These are phyloP conservation scores for Tolmerus cingulatus DNA, from an alignment of 2,888 invertebrate genomes.

Conservation along the genomic window DNA sequence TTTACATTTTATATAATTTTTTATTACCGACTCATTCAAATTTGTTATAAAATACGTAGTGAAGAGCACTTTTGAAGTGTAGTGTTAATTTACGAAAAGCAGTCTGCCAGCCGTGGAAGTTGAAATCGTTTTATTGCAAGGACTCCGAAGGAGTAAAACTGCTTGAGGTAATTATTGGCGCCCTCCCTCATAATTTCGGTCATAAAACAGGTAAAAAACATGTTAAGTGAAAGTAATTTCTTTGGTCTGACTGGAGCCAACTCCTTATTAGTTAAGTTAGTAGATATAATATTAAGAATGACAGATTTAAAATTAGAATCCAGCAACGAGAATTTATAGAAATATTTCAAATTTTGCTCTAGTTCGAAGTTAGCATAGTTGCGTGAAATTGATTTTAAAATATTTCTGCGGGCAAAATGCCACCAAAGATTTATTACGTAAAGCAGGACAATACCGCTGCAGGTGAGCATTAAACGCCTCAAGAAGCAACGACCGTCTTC, in stretches of 20 bases:
- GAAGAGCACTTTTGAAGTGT: background rate
- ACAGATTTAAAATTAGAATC: background rate
- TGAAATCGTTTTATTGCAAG: background rate
- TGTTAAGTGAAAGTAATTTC: background rate
- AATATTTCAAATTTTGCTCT: background rate
- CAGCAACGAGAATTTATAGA: background rate
- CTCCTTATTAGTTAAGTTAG: background rate
- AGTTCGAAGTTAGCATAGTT: background rate
- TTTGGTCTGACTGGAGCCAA: background rate
- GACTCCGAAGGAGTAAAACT: background rate
- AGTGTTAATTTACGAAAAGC: background rate
- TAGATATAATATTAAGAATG: background rate
- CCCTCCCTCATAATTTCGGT: background rate
- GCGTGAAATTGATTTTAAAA: no score
- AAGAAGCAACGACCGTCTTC: background rate
- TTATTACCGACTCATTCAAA: background rate
- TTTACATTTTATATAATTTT: no score
- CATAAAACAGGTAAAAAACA: background rate
- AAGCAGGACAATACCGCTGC: slow-evolving; percentile 7
- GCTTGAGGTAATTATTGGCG: background rate
- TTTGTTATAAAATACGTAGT: background rate
- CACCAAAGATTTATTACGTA: background rate
- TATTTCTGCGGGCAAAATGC: background rate
- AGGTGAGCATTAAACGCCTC: slow-evolving; percentile 6
- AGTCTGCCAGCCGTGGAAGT: background rate